Conservation (phyloP, 2,888 invertebrate species). For the Sisyra nigra region DNA sequence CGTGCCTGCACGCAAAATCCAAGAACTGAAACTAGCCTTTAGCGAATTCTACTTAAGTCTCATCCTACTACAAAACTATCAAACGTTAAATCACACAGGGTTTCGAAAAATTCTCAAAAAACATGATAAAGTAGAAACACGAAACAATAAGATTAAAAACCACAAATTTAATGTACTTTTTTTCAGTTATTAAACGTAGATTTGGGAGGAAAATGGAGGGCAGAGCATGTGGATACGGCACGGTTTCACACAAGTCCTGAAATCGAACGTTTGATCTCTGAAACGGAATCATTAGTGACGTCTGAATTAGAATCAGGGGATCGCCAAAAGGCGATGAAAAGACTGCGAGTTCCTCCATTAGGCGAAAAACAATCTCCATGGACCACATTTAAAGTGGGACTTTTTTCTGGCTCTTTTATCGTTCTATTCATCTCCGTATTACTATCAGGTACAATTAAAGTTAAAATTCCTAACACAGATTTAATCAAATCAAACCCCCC, state of each 20-base stretch:
- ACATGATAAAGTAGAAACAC: constrained; percentile 60
- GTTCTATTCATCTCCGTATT: constrained; percentile 56
- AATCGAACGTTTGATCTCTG: constrained; percentile 65
- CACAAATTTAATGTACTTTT: constrained; percentile 8
- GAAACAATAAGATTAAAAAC: constrained; percentile 4
- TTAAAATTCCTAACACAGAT: no score
- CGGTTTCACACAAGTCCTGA: constrained; percentile 75
- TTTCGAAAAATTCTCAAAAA: constrained; percentile 84
- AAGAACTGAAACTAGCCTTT: constrained; percentile 75
- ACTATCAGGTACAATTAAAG: constrained; percentile 42
- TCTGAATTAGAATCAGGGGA: constrained; percentile 62
- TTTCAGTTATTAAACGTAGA: constrained; percentile 44
- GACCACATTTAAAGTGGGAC: constrained; percentile 71
- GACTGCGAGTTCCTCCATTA: constrained; percentile 68
- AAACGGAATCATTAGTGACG: constrained; percentile 57
- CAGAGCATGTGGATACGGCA: constrained; percentile 63
- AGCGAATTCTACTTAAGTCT: constrained; percentile 80
- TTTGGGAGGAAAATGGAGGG: constrained; percentile 61
- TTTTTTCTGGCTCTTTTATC: constrained; percentile 69
- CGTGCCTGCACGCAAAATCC: constrained; percentile 49
- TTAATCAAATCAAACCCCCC: no score
- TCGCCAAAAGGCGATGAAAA: constrained; percentile 73
- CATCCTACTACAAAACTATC: constrained; percentile 75
- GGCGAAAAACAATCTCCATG: constrained; percentile 70
- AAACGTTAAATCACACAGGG: constrained; percentile 76